A percentile compares a stretch with the other conserved stretches of the same genome.
These are phyloP conservation scores for Motacilla alba DNA, from an alignment of 2,113 vertebrate species.

Conservation along the genomic window DNA sequence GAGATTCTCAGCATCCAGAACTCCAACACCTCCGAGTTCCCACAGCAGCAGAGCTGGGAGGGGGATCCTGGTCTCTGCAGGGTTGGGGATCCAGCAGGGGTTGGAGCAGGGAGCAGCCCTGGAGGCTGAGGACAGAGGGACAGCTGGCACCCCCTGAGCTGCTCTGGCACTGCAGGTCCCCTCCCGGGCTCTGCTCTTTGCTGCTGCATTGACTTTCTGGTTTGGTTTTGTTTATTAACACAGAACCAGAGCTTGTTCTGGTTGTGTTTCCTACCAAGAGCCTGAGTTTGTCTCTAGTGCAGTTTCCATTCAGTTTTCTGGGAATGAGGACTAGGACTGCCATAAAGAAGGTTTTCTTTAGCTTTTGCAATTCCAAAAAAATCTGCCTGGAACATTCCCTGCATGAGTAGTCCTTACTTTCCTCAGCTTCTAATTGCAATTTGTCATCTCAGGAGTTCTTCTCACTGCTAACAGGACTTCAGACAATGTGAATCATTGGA, in stretches of 20 bases:
- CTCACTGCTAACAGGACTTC: background rate
- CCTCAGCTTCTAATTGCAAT: background rate
- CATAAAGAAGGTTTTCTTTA: background rate
- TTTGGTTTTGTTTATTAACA: background rate
- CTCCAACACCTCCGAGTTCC: background rate
- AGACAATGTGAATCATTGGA: background rate
- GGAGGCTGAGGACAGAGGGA: background rate
- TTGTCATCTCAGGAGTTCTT: background rate
- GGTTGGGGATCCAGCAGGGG: background rate
- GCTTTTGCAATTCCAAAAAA: background rate
- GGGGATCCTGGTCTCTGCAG: background rate
- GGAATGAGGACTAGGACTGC: background rate
- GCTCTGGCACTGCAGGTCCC: accelerated
- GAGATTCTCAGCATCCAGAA: accelerated
- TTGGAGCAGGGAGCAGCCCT: background rate
- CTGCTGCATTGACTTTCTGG: background rate
- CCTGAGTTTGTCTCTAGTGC: background rate
- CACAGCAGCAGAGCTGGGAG: background rate
- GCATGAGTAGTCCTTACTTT: background rate
- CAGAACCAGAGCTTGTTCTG: background rate
- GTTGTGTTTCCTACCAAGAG: background rate
- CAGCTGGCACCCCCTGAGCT: background rate
- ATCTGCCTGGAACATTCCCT: background rate
- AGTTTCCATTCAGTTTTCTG: background rate
- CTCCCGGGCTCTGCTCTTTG: accelerated